A percentile compares a stretch with the other conserved stretches of the same genome.
phyloP scores from a whole-genome alignment of 2,113 vertebrate genomes.

The Callionymus lyra region DNA sequence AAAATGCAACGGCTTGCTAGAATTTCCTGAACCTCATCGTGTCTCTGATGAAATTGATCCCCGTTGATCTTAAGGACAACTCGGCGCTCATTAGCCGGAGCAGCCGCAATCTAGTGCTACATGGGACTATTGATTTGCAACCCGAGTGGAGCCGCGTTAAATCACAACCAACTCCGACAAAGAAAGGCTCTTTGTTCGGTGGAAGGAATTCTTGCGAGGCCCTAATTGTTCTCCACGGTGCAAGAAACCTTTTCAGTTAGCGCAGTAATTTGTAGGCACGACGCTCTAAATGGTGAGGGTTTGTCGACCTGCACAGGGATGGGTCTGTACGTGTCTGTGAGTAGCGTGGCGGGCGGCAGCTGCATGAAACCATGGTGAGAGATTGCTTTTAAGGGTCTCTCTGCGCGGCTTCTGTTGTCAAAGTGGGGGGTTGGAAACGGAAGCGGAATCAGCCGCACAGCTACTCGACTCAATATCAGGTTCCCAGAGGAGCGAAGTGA shows the following conservation, averaged over 20 bases:
- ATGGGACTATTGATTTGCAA: conserved; percentile 47
- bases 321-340: no score
- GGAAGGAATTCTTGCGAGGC: conserved; percentile 12
- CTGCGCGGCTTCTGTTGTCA: conserved; percentile 21
- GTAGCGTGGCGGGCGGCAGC: no score
- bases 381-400: conserved; percentile 18
- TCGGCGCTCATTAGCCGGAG: conserved; percentile 49
- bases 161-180: conserved; percentile 36
- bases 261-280: conserved; percentile 8
- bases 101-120: conserved; percentile 37
- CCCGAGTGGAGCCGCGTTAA: conserved; percentile 29
- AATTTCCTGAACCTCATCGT: no score
- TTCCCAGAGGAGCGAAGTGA: conserved; percentile 14
- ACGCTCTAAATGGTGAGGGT: conserved; percentile 16
- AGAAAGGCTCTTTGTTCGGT: conserved; percentile 31
- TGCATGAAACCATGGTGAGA: conserved; percentile 1
- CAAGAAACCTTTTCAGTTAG: conserved; percentile 13
- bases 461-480: conserved; percentile 2
- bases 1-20: no score
- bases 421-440: background rate
- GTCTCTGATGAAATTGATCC: conserved; percentile 41
- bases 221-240: conserved; percentile 35
- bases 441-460: conserved; percentile 3
- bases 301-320: no score
- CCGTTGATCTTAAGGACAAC: conserved; percentile 17